These are phyloP conservation scores for Ahaetulla prasina DNA, from an alignment of 2,113 vertebrate species.

Conservation along the genomic window DNA sequence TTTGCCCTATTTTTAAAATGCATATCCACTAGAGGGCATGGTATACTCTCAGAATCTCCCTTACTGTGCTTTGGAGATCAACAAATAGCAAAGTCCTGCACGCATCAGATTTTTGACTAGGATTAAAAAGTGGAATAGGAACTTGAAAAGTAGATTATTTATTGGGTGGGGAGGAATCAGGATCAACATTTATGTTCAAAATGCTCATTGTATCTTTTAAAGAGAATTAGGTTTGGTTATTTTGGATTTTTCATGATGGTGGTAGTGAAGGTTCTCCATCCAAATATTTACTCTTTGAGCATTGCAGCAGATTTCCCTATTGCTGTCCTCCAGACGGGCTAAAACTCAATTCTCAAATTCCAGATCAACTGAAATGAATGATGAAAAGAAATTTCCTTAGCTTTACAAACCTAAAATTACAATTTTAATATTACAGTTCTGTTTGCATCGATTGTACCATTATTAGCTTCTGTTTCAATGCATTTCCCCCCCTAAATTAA, in stretches of 20 bases:
- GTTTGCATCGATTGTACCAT: neutral
- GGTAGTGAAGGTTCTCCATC: neutral
- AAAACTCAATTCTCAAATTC: neutral
- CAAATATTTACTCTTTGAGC: neutral
- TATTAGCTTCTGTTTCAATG: neutral
- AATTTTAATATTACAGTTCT: neutral
- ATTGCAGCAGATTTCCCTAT: neutral
- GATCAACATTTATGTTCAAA: neutral
- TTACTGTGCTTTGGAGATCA: neutral
- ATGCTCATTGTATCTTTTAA: neutral
- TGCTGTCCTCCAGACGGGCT: neutral
- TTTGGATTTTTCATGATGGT: neutral
- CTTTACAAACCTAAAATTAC: neutral
- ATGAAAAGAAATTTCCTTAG: neutral
- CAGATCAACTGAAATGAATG: neutral
- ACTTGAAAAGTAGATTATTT: neutral
- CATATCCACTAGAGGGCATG: constrained; percentile 61
- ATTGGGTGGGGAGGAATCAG: too few species aligned
- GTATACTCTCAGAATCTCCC: constrained; percentile 32
- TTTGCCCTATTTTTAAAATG: neutral
- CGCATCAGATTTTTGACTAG: neutral
- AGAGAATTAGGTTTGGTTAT: neutral
- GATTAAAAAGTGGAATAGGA: neutral
- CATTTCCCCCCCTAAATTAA: neutral
- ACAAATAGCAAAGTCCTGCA: neutral